Base-by-base conservation (phyloP, 2,888 invertebrate genomes). In the Acanthosepion esculentum region DNA sequence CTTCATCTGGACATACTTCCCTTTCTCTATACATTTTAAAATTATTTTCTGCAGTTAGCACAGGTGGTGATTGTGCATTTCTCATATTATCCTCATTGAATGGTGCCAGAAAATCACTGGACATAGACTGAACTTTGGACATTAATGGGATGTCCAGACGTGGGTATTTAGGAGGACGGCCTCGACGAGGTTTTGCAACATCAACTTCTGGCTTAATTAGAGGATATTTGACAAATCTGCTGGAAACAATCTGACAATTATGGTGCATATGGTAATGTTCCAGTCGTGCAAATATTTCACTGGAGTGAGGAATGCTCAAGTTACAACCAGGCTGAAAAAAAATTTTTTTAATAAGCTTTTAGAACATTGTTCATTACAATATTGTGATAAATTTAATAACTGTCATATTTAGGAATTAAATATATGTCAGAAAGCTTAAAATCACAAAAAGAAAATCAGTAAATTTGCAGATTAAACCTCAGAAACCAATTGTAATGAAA, bases 141-240 rank as follows among this genome's bases (percentile, higher is more conserved):
- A 97, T 96, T n/a, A 96, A 95, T 3, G 97, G 97, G 33, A 97
- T 96, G 53, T 97, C 97, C 48, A 95, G 95, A 95, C 96, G 96
- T 4, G 97, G 98, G 97, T 99, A 99, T 98, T 99, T 99, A 29
- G 99, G 99, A n/a, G 99, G 99, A 95, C 99, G 98, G 93, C 99
- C 99, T 59, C 99, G 98, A 97, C 99, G 99, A 95, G 99, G 98
- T 78, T 96, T 96, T 41, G 98, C 95, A 98, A 98, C 12, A 96
- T 97, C 95, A 94, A 98, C 29, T 18, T 96, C 96, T 33, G 95
- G 53, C 59, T 95, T 95, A 29, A 41, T 33, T 33, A 64, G 29
- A n/a, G 92, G 94, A 33, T 91, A 94, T 64, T 91, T 94, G 50
- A 59, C 92, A 64, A 48, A 95, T 94, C 96, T 96, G 29, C 96